Evolutionary conservation across 1,140 invertebrate species (phyloP).

Genomic region (Steinernema khuongi): DNA sequence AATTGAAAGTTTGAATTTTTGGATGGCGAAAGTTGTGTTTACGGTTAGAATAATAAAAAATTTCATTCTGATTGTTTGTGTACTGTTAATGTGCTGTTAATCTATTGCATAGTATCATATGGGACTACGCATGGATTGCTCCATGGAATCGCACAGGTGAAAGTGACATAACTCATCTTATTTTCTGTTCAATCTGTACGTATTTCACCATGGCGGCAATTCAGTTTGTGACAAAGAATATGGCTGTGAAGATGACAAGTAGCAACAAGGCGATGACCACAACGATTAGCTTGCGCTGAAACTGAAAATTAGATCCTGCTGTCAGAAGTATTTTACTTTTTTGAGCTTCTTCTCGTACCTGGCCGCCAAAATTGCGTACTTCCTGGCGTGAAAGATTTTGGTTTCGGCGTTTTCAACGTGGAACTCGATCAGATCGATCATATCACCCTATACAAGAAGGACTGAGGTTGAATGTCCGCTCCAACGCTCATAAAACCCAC

Average conservation of each 20-base stretch:
- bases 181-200: no score
- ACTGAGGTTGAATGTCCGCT: not conserved
- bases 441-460: conserved; percentile 74
- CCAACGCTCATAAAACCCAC: conserved; percentile 63
- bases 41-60: no score
- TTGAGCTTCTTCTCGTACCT: conserved; percentile 7
- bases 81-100: no score
- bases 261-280: not conserved
- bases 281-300: not conserved
- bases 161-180: no score
- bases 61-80: no score
- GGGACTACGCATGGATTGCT: no score
- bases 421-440: conserved; percentile 99
- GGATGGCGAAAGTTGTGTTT: no score
- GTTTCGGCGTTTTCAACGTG: conserved; percentile 87
- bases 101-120: no score
- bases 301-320: not conserved
- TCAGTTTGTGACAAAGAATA: not conserved
- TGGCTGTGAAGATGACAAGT: not conserved
- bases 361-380: not conserved
- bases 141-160: no score
- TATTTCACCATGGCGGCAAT: not conserved
- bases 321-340: not conserved
- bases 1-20: no score
- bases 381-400: conserved; percentile 3